Percentiles rank a stretch among this genome's conserved stretches.
Evolutionary conservation across 1,140 invertebrate genomes (phyloP).

Genomic region (Drosophila sulfurigaster): DNA sequence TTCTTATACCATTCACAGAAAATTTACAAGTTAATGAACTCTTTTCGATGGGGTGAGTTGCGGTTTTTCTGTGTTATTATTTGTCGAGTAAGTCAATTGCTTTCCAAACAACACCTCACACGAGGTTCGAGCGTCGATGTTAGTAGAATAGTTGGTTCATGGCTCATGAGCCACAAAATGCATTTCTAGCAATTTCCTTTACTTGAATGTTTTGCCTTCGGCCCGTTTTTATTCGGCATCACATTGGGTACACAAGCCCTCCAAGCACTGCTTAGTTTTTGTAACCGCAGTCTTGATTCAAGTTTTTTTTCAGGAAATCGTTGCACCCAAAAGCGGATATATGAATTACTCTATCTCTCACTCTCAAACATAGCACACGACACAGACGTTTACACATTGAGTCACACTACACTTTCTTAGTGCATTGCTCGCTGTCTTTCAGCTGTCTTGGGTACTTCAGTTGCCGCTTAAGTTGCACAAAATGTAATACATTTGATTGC

Average conservation of each 20-base stretch:
- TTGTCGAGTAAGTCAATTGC: no score
- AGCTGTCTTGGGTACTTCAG: conserved; percentile 77
- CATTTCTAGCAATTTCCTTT: conserved; percentile 78
- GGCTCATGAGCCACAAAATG: conserved; percentile 73
- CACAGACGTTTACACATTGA: background rate
- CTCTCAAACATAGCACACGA: no score
- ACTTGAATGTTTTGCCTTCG: conserved; percentile 55
- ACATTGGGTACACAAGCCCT: no score
- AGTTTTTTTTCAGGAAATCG: conserved; percentile 56
- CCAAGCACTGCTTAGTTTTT: no score
- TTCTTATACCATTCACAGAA: no score
- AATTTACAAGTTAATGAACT: no score
- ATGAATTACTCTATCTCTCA: conserved; percentile 36
- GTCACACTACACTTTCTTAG: background rate
- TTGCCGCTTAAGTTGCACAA: conserved; percentile 77
- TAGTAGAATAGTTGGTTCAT: conserved; percentile 23
- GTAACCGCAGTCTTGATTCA: no score
- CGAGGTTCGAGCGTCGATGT: no score
- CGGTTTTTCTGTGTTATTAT: no score
- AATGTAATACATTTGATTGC: conserved; percentile 82
- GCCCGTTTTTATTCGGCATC: conserved; percentile 64
- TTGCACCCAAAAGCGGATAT: conserved; percentile 72
- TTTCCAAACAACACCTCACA: no score
- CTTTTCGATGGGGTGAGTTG: no score
- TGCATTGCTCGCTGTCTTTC: conserved; percentile 9